Evolutionary conservation across 2,888 invertebrate genomes (phyloP).

Genomic region (Himalopsyche kuldschensis): DNA sequence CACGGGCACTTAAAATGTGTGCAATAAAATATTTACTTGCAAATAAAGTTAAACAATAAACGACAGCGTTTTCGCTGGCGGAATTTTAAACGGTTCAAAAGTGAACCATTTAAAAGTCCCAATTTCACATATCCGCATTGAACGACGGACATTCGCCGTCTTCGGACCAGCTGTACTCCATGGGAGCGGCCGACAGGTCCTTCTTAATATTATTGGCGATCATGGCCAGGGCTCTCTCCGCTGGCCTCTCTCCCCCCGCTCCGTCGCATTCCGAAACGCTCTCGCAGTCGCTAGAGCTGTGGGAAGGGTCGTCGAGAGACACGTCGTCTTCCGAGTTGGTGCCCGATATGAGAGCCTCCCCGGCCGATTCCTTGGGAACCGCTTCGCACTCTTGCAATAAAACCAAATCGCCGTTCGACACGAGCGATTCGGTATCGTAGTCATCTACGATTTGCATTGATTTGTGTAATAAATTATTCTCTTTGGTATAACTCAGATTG

Average conservation of each 20-base stretch:
- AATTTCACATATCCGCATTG: constrained; percentile 39
- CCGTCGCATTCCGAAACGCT: constrained; percentile 37
- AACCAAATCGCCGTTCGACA: constrained; percentile 28
- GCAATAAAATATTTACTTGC: not conserved
- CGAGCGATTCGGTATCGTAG: constrained; percentile 18
- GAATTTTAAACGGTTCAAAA: not conserved
- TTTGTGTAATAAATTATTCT: constrained; percentile 18
- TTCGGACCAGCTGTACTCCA: constrained; percentile 42
- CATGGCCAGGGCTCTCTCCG: constrained; percentile 35
- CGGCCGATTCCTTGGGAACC: constrained; percentile 65
- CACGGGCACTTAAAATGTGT: not conserved
- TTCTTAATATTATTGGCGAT: constrained; percentile 35
- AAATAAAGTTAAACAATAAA: not conserved
- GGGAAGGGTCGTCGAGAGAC: constrained; percentile 36
- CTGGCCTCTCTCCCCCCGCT: constrained; percentile 33
- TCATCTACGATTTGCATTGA: constrained; percentile 2
- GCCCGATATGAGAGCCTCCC: constrained; percentile 69
- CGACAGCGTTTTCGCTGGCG: not conserved
- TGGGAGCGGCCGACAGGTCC: constrained; percentile 38
- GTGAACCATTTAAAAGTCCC: constrained; percentile 39
- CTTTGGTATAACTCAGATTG: not conserved
- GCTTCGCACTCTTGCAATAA: constrained; percentile 34
- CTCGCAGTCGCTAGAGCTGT: constrained; percentile 37
- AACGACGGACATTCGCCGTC: constrained; percentile 39
- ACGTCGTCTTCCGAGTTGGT: constrained; percentile 61